These are phyloP conservation scores for Hirundo rustica DNA, from an alignment of 2,797 vertebrate species.

Conservation along the genomic window DNA sequence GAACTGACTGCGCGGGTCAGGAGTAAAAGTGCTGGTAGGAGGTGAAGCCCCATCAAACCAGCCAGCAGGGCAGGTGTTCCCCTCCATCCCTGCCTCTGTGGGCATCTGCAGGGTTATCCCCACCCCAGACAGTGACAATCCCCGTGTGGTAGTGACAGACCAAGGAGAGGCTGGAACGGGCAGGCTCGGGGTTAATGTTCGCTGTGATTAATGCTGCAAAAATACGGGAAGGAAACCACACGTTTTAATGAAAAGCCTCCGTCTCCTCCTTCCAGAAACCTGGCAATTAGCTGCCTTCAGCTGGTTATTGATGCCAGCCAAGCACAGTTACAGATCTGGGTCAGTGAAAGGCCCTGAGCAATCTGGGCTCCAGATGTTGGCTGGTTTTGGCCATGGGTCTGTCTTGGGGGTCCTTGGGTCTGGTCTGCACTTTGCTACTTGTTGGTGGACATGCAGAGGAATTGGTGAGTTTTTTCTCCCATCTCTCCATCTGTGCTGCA, in stretches of 20 bases:
- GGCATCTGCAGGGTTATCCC: not conserved
- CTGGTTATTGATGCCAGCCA: constrained; percentile 20
- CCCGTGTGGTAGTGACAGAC: not conserved
- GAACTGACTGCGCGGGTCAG: not conserved
- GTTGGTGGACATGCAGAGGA: not conserved
- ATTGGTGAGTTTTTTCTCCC: not conserved
- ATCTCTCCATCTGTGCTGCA: not conserved
- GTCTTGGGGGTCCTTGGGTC: not conserved
- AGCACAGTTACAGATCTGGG: not conserved
- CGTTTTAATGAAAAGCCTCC: constrained; percentile 34
- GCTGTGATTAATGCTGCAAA: constrained; percentile 14
- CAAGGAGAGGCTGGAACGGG: not conserved
- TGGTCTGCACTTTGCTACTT: not conserved
- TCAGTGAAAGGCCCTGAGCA: not conserved
- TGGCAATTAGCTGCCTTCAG: constrained; percentile 52
- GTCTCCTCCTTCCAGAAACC: constrained; percentile 42
- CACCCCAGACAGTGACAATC: not conserved
- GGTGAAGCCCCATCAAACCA: not conserved
- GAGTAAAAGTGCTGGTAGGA: not conserved
- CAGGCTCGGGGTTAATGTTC: constrained; percentile 11
- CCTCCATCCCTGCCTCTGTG: not conserved
- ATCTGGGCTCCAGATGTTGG: constrained; percentile 26
- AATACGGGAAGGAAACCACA: constrained; percentile 49
- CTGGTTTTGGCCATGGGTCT: not conserved
- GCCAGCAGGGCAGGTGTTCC: not conserved